Conservation (phyloP, 2,113 vertebrate species). For the Istiophorus platypterus region DNA sequence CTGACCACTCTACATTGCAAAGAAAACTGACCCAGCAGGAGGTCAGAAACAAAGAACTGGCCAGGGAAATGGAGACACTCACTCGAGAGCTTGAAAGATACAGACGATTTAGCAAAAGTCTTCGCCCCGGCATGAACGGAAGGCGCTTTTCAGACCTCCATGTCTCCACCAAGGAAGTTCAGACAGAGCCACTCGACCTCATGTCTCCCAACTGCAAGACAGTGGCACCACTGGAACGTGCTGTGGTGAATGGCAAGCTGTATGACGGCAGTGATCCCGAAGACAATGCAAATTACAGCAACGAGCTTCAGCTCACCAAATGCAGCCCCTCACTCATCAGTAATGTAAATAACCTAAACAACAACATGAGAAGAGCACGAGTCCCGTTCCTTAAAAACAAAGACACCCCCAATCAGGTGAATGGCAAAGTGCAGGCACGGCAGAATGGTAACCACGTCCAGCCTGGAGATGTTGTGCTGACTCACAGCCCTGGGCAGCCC, state of each 20-base stretch:
- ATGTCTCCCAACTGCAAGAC: slow-evolving; percentile 88
- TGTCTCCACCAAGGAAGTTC: slow-evolving; percentile 93
- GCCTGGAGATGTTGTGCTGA: slow-evolving; percentile 91
- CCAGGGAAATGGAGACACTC: slow-evolving; percentile 94
- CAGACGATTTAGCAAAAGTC: slow-evolving; percentile 92
- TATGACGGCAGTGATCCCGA: slow-evolving; percentile 87
- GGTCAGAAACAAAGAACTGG: slow-evolving; percentile 93
- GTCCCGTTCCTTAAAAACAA: slow-evolving; percentile 91
- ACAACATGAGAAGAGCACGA: slow-evolving; percentile 86
- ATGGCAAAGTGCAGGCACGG: slow-evolving; percentile 88
- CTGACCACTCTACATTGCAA: slow-evolving; percentile 91
- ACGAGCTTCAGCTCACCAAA: slow-evolving; percentile 86
- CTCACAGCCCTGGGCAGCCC: slow-evolving; percentile 93
- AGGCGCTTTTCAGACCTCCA: slow-evolving; percentile 94
- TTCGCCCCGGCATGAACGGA: slow-evolving; percentile 90
- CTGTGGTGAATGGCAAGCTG: slow-evolving; percentile 91
- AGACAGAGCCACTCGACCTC: slow-evolving; percentile 90
- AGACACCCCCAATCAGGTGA: slow-evolving; percentile 86
- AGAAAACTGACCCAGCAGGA: slow-evolving; percentile 95
- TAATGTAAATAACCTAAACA: slow-evolving; percentile 89
- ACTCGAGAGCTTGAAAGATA: slow-evolving; percentile 94
- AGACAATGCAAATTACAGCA: slow-evolving; percentile 84
- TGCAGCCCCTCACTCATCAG: slow-evolving; percentile 85
- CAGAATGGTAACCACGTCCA: slow-evolving; percentile 89
- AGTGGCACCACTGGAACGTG: slow-evolving; percentile 86